phyloP scores from a whole-genome alignment of 1,140 invertebrate species.

The Eulimnadia texana region DNA sequence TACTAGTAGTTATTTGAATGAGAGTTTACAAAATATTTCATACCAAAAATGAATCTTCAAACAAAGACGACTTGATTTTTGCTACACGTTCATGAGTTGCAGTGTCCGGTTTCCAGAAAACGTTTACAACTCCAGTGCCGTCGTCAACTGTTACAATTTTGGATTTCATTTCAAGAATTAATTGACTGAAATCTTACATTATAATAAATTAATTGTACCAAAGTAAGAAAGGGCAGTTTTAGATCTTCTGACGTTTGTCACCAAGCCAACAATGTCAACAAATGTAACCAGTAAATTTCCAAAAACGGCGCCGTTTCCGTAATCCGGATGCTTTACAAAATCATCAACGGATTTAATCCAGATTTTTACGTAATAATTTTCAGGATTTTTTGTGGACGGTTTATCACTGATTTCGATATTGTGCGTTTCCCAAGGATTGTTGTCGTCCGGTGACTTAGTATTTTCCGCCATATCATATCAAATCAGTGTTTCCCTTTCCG shows the following conservation, averaged over 20 bases:
- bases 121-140: background rate
- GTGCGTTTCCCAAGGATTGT: background rate
- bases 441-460: background rate
- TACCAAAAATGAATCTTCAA: slow-evolving; percentile 3
- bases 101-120: background rate
- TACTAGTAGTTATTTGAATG: background rate
- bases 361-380: background rate
- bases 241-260: background rate
- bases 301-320: background rate
- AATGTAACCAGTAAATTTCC: background rate
- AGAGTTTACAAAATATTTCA: background rate
- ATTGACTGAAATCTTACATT: too few relatives aligned
- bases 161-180: too few relatives aligned
- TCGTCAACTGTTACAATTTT: slow-evolving; percentile 4
- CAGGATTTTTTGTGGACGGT: background rate
- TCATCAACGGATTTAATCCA: background rate
- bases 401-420: background rate
- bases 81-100: background rate
- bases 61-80: background rate
- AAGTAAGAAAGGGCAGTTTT: background rate
- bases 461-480: background rate
- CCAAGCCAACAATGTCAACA: slow-evolving; percentile 3
- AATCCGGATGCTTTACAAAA: background rate
- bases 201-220: too few relatives aligned
- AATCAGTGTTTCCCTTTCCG: too few relatives aligned